Conservation (phyloP, 2,113 vertebrate genomes). For the Hypomesus transpacificus region DNA sequence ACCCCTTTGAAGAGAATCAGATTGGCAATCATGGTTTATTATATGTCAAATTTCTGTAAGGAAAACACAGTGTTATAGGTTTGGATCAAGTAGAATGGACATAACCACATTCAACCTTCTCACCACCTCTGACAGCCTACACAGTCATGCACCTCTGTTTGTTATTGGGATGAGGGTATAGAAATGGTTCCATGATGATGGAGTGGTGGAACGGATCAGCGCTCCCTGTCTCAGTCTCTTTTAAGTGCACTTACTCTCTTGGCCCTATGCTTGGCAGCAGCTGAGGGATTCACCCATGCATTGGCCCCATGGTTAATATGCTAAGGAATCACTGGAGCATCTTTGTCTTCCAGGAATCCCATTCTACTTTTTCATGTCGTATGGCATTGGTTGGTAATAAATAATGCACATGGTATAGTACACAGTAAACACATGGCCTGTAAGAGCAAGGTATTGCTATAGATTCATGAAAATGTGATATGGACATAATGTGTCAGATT, state of each 20-base stretch:
- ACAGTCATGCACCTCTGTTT: slow-evolving; percentile 12
- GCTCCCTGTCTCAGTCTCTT: slow-evolving; percentile 36
- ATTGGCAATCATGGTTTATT: slow-evolving; percentile 32
- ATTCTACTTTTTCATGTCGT: not conserved
- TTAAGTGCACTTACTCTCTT: slow-evolving; percentile 67
- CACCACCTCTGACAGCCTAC: slow-evolving; percentile 32
- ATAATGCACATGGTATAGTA: no score
- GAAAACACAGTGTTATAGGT: slow-evolving; percentile 3
- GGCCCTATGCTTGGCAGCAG: slow-evolving; percentile 46
- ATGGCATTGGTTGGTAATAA: not conserved
- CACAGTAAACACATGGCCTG: no score
- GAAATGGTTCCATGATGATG: slow-evolving; percentile 49
- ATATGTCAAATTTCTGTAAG: not conserved
- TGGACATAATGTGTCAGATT: no score
- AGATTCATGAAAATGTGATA: no score
- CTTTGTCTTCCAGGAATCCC: slow-evolving; percentile 40
- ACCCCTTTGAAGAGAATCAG: slow-evolving; percentile 40
- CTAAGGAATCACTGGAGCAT: slow-evolving; percentile 32
- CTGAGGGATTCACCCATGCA: slow-evolving; percentile 46
- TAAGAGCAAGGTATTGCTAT: no score
- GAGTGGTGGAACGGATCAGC: slow-evolving; percentile 52
- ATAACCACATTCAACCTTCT: slow-evolving; percentile 32
- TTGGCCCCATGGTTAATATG: slow-evolving; percentile 37
- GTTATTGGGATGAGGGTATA: slow-evolving; percentile 36
- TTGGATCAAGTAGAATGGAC: not conserved